Base-by-base conservation (phyloP, 2,797 vertebrate genomes). In the Malacoraja senta region DNA sequence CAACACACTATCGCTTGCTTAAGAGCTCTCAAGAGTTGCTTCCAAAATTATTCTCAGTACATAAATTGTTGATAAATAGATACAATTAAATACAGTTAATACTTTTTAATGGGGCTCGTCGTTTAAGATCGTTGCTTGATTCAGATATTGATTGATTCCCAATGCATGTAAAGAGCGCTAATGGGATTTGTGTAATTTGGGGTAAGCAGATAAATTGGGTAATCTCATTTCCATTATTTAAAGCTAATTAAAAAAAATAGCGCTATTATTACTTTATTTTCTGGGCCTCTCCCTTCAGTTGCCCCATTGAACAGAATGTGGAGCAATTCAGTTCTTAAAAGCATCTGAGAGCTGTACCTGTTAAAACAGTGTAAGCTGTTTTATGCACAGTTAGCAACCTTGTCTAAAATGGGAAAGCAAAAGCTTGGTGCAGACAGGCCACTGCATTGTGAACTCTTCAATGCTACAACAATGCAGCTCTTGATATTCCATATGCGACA, bases 31-130 rank as follows among this genome's bases (percentile, higher is more conserved):
- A 21, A 15, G 84, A 88, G n/a, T 68, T 88, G 32, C 63, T 88
- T 88, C 19, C 61, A 32, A 32, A 83, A 86, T 29, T 15, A 86
- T 86, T 88, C n/a, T 88, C n/a, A 88, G 63, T 88, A 32, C 61
- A 68, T 88, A 68, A 88, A 88, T 88, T 88, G 61, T 68, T 88
- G 61, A 88, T 35, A 88, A 88, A 88, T 88, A 68, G n/a, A 35
- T 88, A 68, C 65, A 88, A 17, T 35, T 68, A 35, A 15, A 88
- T 35, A 15, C 83, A 68, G 84, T 88, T 88, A 88, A 88, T 68
- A 88, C 1, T 35, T 21, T 19, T 88, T 88, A 88, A 88, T 88
- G 84, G 84, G n/a, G 17, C 63, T 24, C 0, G 15, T 68, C n/a
- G n/a, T 88, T 88, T 35, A 68, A 35, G 63, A 8, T 32, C 13